Percentiles rank a stretch among this genome's conserved stretches.
These are phyloP conservation scores for Plecturocebus donacophilus DNA, from an alignment of 2,113 vertebrate species.

Conservation along the genomic window DNA sequence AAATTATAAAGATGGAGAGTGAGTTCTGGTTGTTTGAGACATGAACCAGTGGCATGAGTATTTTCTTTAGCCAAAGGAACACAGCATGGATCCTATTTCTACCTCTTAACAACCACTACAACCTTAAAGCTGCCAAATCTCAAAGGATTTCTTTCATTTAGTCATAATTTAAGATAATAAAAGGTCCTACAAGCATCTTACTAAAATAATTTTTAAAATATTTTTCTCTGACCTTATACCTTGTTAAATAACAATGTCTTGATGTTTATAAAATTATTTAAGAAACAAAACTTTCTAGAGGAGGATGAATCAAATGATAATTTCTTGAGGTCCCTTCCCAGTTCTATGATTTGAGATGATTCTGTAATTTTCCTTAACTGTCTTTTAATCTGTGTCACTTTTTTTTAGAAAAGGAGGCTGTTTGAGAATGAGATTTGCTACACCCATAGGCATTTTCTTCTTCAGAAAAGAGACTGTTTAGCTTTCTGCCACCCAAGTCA, in stretches of 20 bases:
- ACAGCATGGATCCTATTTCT: not conserved
- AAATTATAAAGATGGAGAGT: not conserved
- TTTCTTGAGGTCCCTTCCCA: not conserved
- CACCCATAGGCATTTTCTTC: constrained; percentile 58
- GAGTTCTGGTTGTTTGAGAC: constrained; percentile 44
- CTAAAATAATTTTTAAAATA: constrained; percentile 59
- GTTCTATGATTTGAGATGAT: constrained; percentile 37
- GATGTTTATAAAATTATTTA: constrained; percentile 49
- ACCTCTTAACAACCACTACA: constrained; percentile 40
- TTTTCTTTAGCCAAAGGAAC: constrained; percentile 40
- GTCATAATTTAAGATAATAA: constrained; percentile 59
- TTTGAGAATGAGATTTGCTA: constrained; percentile 47
- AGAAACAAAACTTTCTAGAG: constrained; percentile 47
- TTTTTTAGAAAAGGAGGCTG: not conserved
- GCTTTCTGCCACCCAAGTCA: constrained; percentile 55
- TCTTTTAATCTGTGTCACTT: not conserved
- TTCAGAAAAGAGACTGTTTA: constrained; percentile 31
- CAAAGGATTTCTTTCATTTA: constrained; percentile 57
- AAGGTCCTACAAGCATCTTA: constrained; percentile 2
- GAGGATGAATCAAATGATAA: not conserved
- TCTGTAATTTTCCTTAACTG: constrained; percentile 59
- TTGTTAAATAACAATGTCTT: constrained; percentile 51
- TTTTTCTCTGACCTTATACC: constrained; percentile 40
- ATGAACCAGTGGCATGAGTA: not conserved
- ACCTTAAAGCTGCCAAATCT: constrained; percentile 51